phyloP scores from a whole-genome alignment of 2,888 invertebrate genomes.

The Phymatocera aterrima region DNA sequence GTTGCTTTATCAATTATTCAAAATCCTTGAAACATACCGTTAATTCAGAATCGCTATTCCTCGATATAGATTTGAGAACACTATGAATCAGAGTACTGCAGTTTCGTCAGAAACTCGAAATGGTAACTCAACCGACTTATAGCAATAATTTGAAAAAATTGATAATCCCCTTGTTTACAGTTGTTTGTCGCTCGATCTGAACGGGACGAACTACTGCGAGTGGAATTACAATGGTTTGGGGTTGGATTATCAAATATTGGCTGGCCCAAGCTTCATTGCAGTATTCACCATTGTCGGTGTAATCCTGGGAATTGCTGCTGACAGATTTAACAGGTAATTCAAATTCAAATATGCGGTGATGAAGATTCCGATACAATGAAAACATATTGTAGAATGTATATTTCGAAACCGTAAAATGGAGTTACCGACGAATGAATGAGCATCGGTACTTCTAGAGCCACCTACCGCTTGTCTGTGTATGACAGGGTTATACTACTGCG shows the following conservation, averaged over 20 bases:
- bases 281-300: conserved; percentile 94
- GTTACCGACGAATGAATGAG: background rate
- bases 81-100: background rate
- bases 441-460: background rate
- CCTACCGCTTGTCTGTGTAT: background rate
- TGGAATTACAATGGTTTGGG: conserved; percentile 97
- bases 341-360: background rate
- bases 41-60: too few relatives aligned
- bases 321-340: conserved; percentile 78
- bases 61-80: too few relatives aligned
- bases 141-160: too few relatives aligned
- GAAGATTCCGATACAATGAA: too few relatives aligned
- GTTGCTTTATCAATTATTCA: too few relatives aligned
- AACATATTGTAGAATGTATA: conserved; percentile 12
- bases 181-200: conserved; percentile 80
- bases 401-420: background rate
- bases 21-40: too few relatives aligned
- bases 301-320: conserved; percentile 88
- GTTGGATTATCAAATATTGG: conserved; percentile 93
- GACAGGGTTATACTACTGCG: background rate
- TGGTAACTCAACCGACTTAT: background rate
- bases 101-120: too few relatives aligned
- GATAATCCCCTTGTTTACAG: conserved; percentile 72
- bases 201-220: conserved; percentile 88
- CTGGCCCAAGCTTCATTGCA: conserved; percentile 95